Conservation (phyloP, 2,888 invertebrate genomes). For the Shargacucullia verbasci region DNA sequence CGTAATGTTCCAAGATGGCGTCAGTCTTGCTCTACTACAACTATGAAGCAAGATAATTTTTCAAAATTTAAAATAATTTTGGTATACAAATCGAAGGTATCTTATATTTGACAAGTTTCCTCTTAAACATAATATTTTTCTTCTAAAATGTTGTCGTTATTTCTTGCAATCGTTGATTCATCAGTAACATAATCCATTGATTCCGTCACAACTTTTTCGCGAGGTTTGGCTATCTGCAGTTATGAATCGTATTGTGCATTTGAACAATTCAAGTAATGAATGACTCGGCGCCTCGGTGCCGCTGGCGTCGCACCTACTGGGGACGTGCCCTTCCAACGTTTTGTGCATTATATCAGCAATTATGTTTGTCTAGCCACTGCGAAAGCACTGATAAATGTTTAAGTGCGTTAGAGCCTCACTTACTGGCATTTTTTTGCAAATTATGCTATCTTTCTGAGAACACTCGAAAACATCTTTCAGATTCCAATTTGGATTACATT, state of each 20-base stretch:
- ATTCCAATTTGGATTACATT: no score
- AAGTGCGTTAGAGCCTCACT: conserved; percentile 20
- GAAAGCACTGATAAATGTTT: conserved; percentile 35
- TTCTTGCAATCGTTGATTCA: neutral
- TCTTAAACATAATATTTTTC: conserved; percentile 5
- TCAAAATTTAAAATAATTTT: no score
- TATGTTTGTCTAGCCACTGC: conserved; percentile 37
- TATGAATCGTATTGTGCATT: conserved; percentile 40
- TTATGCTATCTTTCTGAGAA: no score
- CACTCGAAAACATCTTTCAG: no score
- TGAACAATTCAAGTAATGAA: conserved; percentile 55
- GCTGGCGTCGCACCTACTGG: conserved; percentile 36
- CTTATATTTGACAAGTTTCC: conserved; percentile 37
- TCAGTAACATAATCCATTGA: no score
- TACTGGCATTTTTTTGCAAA: neutral
- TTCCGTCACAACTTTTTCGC: conserved; percentile 17
- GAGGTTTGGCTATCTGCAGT: conserved; percentile 18
- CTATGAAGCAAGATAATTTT: no score
- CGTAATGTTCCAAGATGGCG: conserved; percentile 36
- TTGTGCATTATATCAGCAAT: conserved; percentile 45
- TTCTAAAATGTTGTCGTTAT: conserved; percentile 11
- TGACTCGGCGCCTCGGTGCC: conserved; percentile 48
- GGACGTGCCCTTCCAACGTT: conserved; percentile 42
- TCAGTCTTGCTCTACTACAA: conserved; percentile 22
- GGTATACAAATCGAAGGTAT: no score